Evolutionary conservation across 1,140 invertebrate species (phyloP), one percentile per base, ranked within the genome.

Genomic region (Zaprionus ornatus): DNA sequence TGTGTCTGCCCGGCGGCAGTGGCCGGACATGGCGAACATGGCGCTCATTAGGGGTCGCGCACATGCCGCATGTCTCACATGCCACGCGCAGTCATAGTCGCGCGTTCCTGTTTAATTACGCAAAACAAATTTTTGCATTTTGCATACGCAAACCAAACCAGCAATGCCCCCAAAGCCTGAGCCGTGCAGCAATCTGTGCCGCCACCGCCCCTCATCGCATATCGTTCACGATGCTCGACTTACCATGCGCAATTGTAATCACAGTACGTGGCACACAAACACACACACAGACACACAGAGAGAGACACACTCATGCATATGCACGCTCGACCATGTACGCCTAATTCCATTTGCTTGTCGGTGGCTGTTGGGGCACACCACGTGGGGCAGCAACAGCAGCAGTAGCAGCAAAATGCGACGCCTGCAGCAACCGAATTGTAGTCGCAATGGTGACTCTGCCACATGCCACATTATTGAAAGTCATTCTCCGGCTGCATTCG

Each of bases 291-390:
- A 19, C 19, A 23, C 12, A n/a, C 9, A n/a, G 19, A 50, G 13
- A 40, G 25, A 27, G 27, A 13, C 3, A 64, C 9, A 42, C 37
- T 40, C 37, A 40, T 40, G 37, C 37, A 17, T 45, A 45, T 45
- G 40, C 40, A n/a, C n/a, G 40, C 7, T 17, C 52, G 52, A 3
- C 42, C 29, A 62, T 66, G 65, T 71, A 29, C 59, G 70, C 71
- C 79, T 82, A 87, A 85, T 86, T 82, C 62, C 68, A 87, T 86
- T 82, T 76, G 74, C 61, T 54, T 56, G 52, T 75, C 50, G 25
- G 37, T 50, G 60, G 48, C 45, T 42, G 25, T 27, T 27, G 17
- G n/a, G 19, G 48, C 13, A 52, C 55, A 27, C 50, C 64, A 21
- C 17, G 15, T 55, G 60, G 57, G 23, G 27, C 37, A 15, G 19